phyloP scores from a whole-genome alignment of 2,888 invertebrate species.

The Pterobdella sp. region DNA sequence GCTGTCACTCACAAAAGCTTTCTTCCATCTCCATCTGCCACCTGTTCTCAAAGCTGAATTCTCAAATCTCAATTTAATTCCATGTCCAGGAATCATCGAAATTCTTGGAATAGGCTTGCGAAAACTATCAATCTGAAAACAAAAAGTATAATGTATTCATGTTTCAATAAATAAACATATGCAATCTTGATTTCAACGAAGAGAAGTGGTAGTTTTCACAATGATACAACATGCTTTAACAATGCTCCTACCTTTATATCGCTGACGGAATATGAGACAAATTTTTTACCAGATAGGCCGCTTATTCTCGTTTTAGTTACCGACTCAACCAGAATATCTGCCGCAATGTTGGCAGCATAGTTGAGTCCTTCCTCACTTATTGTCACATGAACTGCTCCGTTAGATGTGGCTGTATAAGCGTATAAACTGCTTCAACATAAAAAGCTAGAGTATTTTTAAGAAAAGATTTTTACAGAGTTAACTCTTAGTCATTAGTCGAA shows the following conservation, averaged over 20 bases:
- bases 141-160: neutral
- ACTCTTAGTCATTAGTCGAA: neutral
- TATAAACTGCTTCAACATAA: neutral
- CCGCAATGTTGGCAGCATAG: neutral
- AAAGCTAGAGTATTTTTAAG: neutral
- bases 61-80: neutral
- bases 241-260: neutral
- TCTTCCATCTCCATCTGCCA: neutral
- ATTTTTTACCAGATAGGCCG: neutral
- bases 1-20: neutral
- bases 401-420: neutral
- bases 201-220: no score
- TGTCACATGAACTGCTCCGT: neutral
- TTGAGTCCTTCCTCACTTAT: neutral
- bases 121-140: neutral
- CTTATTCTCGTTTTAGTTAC: neutral
- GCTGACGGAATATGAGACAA: neutral
- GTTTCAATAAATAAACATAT: neutral
- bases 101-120: neutral
- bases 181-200: neutral
- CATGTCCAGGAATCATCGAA: constrained; percentile 1
- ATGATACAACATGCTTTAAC: neutral
- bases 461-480: neutral
- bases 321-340: neutral
- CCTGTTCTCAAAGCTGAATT: neutral